Percentiles rank a stretch among this genome's conserved stretches.
Evolutionary conservation across 2,888 invertebrate genomes (phyloP).

Genomic region (Drosophila eohydei): DNA sequence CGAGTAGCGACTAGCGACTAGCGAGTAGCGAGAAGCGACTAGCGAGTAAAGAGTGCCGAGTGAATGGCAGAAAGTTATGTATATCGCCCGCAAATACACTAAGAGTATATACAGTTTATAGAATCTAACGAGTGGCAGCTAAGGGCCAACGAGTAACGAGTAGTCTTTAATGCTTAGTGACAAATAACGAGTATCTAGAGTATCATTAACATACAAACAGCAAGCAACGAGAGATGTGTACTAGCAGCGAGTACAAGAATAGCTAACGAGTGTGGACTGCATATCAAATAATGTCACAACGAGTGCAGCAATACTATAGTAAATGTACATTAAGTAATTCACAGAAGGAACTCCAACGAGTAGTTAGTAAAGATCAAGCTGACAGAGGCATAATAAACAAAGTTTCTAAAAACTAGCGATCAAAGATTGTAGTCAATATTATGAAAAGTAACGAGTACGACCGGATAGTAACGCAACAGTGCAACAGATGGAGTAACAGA

Average conservation of each 20-base stretch:
- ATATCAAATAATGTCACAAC: neutral
- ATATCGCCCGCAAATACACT: neutral
- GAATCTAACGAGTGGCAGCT: neutral
- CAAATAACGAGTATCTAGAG: neutral
- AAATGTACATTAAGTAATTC: neutral
- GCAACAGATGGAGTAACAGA: neutral
- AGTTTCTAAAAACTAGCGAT: too few species aligned
- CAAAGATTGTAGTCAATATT: too few species aligned
- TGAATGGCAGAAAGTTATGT: too few species aligned
- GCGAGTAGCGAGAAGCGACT: neutral
- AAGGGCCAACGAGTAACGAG: neutral
- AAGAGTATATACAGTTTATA: neutral
- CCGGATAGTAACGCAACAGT: too few species aligned
- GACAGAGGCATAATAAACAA: neutral
- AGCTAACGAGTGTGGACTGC: neutral
- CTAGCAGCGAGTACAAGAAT: neutral
- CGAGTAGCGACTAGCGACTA: neutral
- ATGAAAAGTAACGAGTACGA: too few species aligned
- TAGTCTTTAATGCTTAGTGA: neutral
- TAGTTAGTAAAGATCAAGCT: neutral
- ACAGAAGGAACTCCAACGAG: neutral
- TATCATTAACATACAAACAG: too few species aligned
- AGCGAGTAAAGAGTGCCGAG: too few species aligned
- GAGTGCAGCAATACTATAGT: neutral
- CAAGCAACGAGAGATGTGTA: too few species aligned